Percentiles rank a stretch among this genome's conserved stretches.
Evolutionary conservation across 2,888 invertebrate genomes (phyloP).

Genomic region (Lottia gigantea): DNA sequence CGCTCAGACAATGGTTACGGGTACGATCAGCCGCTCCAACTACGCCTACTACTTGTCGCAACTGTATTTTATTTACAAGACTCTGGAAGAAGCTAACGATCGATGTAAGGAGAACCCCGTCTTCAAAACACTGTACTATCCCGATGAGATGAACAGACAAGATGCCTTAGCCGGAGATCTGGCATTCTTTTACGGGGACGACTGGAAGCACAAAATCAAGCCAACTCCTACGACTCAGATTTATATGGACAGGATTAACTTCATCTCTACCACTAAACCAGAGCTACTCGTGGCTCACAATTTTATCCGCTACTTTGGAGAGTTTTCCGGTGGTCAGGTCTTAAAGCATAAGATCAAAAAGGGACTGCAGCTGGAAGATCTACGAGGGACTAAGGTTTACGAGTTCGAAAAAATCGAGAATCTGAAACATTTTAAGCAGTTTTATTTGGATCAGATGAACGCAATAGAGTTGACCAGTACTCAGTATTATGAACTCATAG

Average conservation of each 20-base stretch:
- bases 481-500: constrained; percentile 11
- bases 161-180: constrained; percentile 37
- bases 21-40: constrained; percentile 17
- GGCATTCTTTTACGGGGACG: constrained; percentile 34
- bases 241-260: constrained; percentile 35
- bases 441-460: constrained; percentile 29
- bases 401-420: constrained; percentile 25
- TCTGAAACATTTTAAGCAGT: constrained; percentile 26
- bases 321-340: constrained; percentile 46
- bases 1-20: constrained; percentile 24
- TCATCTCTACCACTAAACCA: constrained; percentile 27
- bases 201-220: constrained; percentile 30
- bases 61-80: constrained; percentile 40
- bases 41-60: constrained; percentile 34
- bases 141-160: constrained; percentile 29
- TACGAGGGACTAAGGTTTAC: constrained; percentile 27
- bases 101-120: constrained; percentile 25
- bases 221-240: constrained; percentile 26
- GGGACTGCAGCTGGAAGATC: constrained; percentile 18
- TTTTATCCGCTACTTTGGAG: constrained; percentile 45
- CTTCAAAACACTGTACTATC: constrained; percentile 24
- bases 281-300: constrained; percentile 33
- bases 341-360: constrained; percentile 30
- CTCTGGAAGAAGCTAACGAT: constrained; percentile 36
- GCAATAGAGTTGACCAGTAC: constrained; percentile 18